Evolutionary conservation across 1,140 invertebrate species (phyloP), one percentile per base, ranked within the genome.

Genomic region (Orussus abietinus): DNA sequence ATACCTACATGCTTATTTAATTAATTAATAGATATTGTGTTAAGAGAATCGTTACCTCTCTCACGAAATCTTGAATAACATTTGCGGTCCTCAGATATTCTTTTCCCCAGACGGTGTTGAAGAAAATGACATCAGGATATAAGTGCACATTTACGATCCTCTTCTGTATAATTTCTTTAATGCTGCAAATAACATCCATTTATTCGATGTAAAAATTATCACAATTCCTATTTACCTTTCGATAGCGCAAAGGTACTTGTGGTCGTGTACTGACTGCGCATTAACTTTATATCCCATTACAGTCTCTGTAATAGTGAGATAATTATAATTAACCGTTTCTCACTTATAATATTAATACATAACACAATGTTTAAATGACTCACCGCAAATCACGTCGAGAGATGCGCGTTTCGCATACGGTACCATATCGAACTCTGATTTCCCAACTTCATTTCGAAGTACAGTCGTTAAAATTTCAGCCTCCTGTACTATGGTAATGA

Each of bases 341-440:
- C n/a, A n/a, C n/a, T n/a, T n/a, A n/a, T n/a, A n/a, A n/a, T n/a
- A n/a, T n/a, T n/a, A n/a, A n/a, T n/a, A n/a, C n/a, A n/a, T n/a
- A 25, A 25, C n/a, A 25, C 22, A 25, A n/a, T 7, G 22, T n/a
- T 25, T 25, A 7, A n/a, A 25, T 7, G 6, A 77, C 53, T 64
- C 59, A 76, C 76, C 68, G 59, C 84, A 85, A 45, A 88, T 86
- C 22, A 85, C 78, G 52, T 89, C 86, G 15, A 88, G 61, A 6
- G 84, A 71, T 45, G 79, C 82, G 10, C 86, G 68, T 57, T 80
- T 80, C 0, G 77, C 54, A 3, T 78, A 71, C 7, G 85, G 69
- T 12, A 81, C 70, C 7, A 77, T 57, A 26, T 83, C 68, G 44
- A 88, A 80, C 76, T 58, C 80, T 72, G 25, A 75, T 67, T 35